These are phyloP conservation scores for Rotaria magnacalcarata DNA, from an alignment of 2,888 invertebrate species.

Conservation along the genomic window DNA sequence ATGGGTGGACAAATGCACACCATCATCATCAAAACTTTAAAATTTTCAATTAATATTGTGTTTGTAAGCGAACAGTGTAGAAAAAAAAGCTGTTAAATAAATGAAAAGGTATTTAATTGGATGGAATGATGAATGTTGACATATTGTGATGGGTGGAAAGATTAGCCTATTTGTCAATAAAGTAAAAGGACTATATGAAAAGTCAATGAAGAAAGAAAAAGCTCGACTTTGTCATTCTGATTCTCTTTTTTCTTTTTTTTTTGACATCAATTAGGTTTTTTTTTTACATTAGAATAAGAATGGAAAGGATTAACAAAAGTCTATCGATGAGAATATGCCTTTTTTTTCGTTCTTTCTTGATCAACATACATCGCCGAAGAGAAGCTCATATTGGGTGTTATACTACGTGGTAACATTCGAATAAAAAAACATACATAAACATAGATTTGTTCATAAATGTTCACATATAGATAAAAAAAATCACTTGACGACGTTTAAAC, in stretches of 20 bases:
- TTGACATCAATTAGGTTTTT: constrained; percentile 9
- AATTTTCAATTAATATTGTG: constrained; percentile 26
- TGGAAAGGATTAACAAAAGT: not conserved
- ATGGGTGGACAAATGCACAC: constrained; percentile 1
- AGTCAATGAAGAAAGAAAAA: constrained; percentile 8
- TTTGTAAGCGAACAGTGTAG: not conserved
- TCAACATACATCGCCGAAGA: not conserved
- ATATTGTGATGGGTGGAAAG: not conserved
- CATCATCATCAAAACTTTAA: constrained; percentile 31
- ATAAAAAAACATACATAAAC: no score
- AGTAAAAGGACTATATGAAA: constrained; percentile 10
- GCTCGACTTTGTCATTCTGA: not conserved
- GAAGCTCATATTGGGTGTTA: not conserved
- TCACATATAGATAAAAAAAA: not conserved
- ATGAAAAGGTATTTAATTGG: constrained; percentile 29
- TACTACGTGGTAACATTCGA: no score
- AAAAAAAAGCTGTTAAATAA: constrained; percentile 26
- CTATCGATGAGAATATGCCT: not conserved
- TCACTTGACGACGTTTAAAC: not conserved
- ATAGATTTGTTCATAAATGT: not conserved
- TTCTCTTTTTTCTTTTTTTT: not conserved
- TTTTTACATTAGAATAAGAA: not conserved
- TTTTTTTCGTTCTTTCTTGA: not conserved
- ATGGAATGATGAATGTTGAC: constrained; percentile 15
- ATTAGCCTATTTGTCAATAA: constrained; percentile 36